A percentile compares a stretch with the other conserved stretches of the same genome.
Evolutionary conservation across 92 coral and sea anemone genomes (phyloP).

Genomic region (Phenganax subtilis): DNA sequence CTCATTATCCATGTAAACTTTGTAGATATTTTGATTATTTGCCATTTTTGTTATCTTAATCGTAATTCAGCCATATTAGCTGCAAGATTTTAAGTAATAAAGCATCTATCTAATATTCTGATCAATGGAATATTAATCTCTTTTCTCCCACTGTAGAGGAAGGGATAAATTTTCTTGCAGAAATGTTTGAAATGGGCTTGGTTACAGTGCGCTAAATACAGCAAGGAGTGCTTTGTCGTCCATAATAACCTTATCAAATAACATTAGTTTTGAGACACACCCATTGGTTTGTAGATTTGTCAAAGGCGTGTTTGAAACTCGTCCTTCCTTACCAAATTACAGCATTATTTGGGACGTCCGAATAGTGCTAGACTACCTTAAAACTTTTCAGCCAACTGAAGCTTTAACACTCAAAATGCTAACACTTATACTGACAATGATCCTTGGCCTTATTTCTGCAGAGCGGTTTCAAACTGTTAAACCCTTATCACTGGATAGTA

Average conservation of each 20-base stretch:
- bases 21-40: too few relatives aligned
- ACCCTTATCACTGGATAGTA: constrained; percentile 22
- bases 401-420: constrained; percentile 20
- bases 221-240: constrained; percentile 26
- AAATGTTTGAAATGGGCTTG: constrained; percentile 2
- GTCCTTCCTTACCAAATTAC: constrained; percentile 33
- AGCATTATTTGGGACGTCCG: constrained; percentile 36
- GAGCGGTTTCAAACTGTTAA: constrained; percentile 39
- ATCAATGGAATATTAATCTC: constrained; percentile 13
- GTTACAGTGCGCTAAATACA: constrained; percentile 21
- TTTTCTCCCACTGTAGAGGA: constrained; percentile 9
- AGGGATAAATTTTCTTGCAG: not conserved
- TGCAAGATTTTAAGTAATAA: too few relatives aligned
- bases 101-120: too few relatives aligned
- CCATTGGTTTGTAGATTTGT: constrained; percentile 27
- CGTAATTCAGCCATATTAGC: too few relatives aligned
- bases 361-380: constrained; percentile 15
- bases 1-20: too few relatives aligned
- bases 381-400: constrained; percentile 24
- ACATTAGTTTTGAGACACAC: constrained; percentile 4
- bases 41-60: too few relatives aligned
- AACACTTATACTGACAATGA: constrained; percentile 42
- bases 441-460: constrained; percentile 31
- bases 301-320: constrained; percentile 35
- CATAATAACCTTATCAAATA: not conserved